phyloP scores from a whole-genome alignment of 2,113 vertebrate species.

The Tetrax tetrax region DNA sequence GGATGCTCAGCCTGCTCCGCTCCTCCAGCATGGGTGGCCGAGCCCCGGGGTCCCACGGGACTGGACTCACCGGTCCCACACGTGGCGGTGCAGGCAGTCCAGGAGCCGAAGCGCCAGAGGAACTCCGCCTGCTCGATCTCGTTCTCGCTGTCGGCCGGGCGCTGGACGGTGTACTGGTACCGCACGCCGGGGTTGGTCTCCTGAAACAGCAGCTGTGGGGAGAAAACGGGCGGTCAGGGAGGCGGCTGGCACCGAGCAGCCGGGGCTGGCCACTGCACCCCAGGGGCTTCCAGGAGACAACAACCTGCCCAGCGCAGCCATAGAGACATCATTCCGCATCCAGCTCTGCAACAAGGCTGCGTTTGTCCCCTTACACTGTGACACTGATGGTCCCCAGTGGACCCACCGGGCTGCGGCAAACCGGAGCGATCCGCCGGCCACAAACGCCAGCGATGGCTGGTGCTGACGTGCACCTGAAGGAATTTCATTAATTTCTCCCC shows the following conservation, averaged over 20 bases:
- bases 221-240: fast-evolving
- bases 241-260: fast-evolving
- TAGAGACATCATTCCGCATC: background rate
- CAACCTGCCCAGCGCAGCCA: background rate
- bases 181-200: slow-evolving; percentile 89
- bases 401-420: no score
- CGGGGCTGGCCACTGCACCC: fast-evolving
- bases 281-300: background rate
- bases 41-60: fast-evolving
- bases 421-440: background rate
- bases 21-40: fast-evolving
- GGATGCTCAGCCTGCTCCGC: fast-evolving
- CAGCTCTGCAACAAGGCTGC: background rate
- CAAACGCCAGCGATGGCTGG: fast-evolving
- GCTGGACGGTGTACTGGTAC: slow-evolving; percentile 92
- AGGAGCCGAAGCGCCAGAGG: slow-evolving; percentile 88
- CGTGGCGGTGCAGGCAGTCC: slow-evolving; percentile 88
- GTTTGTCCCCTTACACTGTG: background rate
- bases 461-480: fast-evolving
- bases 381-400: background rate
- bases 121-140: slow-evolving; percentile 67
- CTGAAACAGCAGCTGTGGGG: slow-evolving; percentile 90
- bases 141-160: slow-evolving; percentile 48
- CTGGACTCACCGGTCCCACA: slow-evolving; percentile 84
- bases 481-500: background rate